phyloP scores from a whole-genome alignment of 2,888 invertebrate species.

The Andrena trimmerana region DNA sequence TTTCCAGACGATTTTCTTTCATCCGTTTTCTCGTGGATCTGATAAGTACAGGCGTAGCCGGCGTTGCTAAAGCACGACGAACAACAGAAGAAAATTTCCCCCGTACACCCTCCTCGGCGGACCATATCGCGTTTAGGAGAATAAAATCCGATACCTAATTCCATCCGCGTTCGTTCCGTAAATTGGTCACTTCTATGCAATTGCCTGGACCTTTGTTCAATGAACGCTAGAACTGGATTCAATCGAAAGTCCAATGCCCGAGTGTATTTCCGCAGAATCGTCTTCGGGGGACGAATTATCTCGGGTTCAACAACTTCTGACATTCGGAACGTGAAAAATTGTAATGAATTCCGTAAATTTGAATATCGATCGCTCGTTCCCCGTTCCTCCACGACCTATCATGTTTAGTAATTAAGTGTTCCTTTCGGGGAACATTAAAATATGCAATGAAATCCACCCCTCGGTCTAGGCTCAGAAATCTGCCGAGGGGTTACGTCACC shows the following conservation, averaged over 20 bases:
- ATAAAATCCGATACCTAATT: conserved; percentile 39
- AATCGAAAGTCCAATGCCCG: conserved; percentile 5
- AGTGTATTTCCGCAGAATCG: background rate
- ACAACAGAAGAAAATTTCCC: background rate
- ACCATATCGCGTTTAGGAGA: conserved; percentile 1
- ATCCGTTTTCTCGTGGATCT: background rate
- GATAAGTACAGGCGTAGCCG: background rate
- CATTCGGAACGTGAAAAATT: background rate
- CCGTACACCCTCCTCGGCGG: background rate
- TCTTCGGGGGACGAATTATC: background rate
- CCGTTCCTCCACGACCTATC: background rate
- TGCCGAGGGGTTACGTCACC: conserved; percentile 19
- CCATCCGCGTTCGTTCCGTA: conserved; percentile 5
- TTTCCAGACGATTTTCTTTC: conserved; percentile 34
- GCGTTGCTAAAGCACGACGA: background rate
- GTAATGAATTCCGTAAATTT: conserved; percentile 8
- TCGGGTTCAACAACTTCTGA: background rate
- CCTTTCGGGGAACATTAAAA: conserved; percentile 37
- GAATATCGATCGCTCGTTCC: conserved; percentile 27
- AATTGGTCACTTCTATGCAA: conserved; percentile 34
- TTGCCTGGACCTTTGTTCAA: background rate
- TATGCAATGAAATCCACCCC: conserved; percentile 52
- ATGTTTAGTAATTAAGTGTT: conserved; percentile 50
- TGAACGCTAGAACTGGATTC: conserved; percentile 19
- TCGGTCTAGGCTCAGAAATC: conserved; percentile 6